These are phyloP conservation scores for Alosa alosa DNA, from an alignment of 2,113 vertebrate species.

Conservation along the genomic window DNA sequence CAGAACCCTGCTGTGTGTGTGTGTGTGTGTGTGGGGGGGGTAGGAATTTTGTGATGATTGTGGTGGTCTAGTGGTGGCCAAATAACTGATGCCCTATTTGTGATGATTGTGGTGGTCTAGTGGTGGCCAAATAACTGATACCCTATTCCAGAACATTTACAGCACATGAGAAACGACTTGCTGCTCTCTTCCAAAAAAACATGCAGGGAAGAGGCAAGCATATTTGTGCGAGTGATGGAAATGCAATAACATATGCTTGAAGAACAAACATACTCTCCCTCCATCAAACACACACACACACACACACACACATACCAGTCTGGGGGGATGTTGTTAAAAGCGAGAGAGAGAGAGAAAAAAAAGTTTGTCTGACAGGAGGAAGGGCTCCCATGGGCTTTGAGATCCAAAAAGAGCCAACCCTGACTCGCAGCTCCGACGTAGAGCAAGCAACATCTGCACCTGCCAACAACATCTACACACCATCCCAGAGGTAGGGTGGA, in stretches of 20 bases:
- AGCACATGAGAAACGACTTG: background rate
- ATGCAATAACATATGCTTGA: background rate
- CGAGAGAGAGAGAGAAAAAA: conserved; percentile 34
- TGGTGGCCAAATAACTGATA: background rate
- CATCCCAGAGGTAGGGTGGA: background rate
- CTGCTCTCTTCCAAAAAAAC: background rate
- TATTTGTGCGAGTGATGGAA: background rate
- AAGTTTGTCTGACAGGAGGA: conserved; percentile 62
- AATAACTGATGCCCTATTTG: background rate
- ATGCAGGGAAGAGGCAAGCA: background rate
- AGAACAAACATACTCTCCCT: background rate
- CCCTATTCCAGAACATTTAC: background rate
- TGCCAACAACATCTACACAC: conserved; percentile 54
- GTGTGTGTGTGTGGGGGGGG: background rate
- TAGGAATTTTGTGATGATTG: background rate
- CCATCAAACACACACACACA: background rate
- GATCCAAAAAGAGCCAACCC: conserved; percentile 39
- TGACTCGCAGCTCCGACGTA: conserved; percentile 55
- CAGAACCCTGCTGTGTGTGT: background rate
- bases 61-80: background rate
- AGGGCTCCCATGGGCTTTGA: conserved; percentile 46
- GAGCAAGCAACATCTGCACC: conserved; percentile 63
- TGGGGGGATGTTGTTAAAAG: conserved; percentile 65
- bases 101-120: background rate
- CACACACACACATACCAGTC: conserved; percentile 37